Base-by-base conservation (phyloP, 2,888 invertebrate genomes). In the Rhorus exstirpatorius region DNA sequence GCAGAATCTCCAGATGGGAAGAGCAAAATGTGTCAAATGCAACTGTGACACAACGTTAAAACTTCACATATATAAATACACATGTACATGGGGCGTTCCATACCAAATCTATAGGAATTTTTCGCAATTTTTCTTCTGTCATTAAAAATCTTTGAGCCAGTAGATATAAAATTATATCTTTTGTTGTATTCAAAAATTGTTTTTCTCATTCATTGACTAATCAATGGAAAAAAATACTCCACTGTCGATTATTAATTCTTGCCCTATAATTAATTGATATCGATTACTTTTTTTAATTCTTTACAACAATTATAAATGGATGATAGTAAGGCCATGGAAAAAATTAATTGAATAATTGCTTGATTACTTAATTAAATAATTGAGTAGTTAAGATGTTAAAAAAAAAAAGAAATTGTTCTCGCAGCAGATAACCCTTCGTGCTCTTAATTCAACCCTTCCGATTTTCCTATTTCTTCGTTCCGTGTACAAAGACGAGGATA, bases 1-100 rank as follows among this genome's bases (percentile, higher is more conserved):
- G 35, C 26, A 58, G n/a, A 35, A 31, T 58, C 14, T 17, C 17
- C 58, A 17, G 35, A 58, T 26, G 35, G 17, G 17, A 58, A 31
- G 49, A 61, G 60, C 44, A 53, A 31, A 72, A 72, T 51, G 72
- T 72, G 72, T 72, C 61, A 72, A 61, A 72, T 49, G 51, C 61
- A 61, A 51, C 72, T n/a, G 46, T 31, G 60, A 60, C 61, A 51
- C 51, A n/a, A n/a, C n/a, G n/a, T n/a, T 21, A 24, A 35, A 35
- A 58, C 31, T 26, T 58, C 58, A 58, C 35, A 58, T 55, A 26
- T 26, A 55, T 10, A n/a, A 55, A 55, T 55, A 55, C 24, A 55
- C n/a, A n/a, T n/a, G n/a, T n/a, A n/a, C n/a, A n/a, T n/a, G n/a
- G n/a, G n/a, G n/a, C n/a, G n/a, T 55, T 26, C n/a, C 26, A 55